These are phyloP conservation scores for Liparis tanakae DNA, from an alignment of 2,797 vertebrate genomes.

Conservation along the genomic window DNA sequence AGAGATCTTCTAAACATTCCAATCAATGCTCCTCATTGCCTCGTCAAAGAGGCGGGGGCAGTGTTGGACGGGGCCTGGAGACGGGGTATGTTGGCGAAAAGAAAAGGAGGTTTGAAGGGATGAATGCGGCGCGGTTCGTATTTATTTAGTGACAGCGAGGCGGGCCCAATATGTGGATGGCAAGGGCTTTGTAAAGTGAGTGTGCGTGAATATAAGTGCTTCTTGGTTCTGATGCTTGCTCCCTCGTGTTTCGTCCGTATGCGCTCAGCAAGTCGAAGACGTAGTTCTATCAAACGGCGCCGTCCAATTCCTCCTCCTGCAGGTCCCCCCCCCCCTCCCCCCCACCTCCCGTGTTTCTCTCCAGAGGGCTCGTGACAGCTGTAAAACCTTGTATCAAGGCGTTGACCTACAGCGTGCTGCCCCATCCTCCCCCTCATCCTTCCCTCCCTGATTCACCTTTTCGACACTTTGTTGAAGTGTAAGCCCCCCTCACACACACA, in stretches of 20 bases:
- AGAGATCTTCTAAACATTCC: constrained; percentile 40
- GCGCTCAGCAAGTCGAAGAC: neutral
- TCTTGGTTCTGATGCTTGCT: neutral
- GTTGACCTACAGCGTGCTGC: constrained; percentile 72
- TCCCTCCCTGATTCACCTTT: constrained; percentile 52
- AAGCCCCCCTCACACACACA: constrained; percentile 11
- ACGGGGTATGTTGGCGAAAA: constrained; percentile 14
- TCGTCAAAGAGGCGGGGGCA: constrained; percentile 37
- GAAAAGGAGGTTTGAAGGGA: constrained; percentile 30
- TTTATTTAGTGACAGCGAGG: constrained; percentile 32
- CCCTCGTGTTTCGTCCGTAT: neutral
- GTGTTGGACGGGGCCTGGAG: constrained; percentile 27
- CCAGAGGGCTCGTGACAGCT: constrained; percentile 76
- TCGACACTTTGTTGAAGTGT: constrained; percentile 66
- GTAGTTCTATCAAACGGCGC: constrained; percentile 23
- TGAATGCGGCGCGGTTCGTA: constrained; percentile 14
- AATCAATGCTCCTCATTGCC: constrained; percentile 57
- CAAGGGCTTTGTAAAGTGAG: neutral
- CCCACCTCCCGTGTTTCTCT: constrained; percentile 43
- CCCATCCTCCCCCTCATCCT: constrained; percentile 45
- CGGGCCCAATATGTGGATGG: constrained; percentile 5
- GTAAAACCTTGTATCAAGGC: constrained; percentile 81
- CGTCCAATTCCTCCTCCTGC: constrained; percentile 47
- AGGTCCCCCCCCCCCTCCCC: constrained; percentile 17
- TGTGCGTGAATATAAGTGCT: neutral